Conservation (phyloP, 1,140 invertebrate species). For the Drosophila albomicans region DNA sequence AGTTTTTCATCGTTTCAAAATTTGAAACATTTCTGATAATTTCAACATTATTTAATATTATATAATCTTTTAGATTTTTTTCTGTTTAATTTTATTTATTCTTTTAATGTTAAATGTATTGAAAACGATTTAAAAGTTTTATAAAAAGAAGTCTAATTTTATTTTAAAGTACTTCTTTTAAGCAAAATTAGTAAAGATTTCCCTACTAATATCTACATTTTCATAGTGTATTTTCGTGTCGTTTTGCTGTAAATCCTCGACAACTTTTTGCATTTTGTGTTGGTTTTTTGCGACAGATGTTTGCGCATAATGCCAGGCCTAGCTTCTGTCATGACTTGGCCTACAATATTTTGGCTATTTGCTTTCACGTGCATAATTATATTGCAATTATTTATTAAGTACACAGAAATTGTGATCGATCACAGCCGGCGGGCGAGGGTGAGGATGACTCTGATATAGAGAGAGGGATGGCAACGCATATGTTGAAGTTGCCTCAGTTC, state of each 20-base stretch:
- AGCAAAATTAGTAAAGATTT: background rate
- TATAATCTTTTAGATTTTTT: no score
- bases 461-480: constrained; percentile 37
- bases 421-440: constrained; percentile 29
- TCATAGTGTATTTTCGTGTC: constrained; percentile 41
- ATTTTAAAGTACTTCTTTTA: no score
- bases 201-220: background rate
- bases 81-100: no score
- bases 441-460: background rate
- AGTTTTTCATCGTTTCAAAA: no score
- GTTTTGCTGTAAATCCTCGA: background rate
- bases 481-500: constrained; percentile 34
- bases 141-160: no score
- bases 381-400: constrained; percentile 83
- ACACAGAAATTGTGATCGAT: constrained; percentile 79
- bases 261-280: constrained; percentile 35
- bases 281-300: constrained; percentile 76
- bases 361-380: constrained; percentile 74
- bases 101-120: no score
- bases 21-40: no score
- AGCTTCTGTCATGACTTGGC: constrained; percentile 41
- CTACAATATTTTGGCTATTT: constrained; percentile 66
- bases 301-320: constrained; percentile 37
- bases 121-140: no score
- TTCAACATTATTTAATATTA: no score